Base-by-base conservation (phyloP, 35 echinoderm and acorn worm species). In the Apostichopus californicus region DNA sequence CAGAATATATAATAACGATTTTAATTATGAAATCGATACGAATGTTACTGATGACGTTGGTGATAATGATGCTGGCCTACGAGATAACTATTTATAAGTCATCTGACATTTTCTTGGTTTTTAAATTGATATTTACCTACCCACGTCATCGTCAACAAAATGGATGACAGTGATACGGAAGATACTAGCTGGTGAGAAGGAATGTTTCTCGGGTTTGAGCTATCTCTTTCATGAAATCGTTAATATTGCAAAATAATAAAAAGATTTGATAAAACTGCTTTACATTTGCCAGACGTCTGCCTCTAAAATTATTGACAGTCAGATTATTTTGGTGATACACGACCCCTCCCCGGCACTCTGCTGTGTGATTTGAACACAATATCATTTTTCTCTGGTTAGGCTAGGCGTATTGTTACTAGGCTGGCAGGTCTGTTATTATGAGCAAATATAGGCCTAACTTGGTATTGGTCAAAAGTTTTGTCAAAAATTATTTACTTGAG, bases 151-250 rank as follows among this genome's bases (percentile, higher is more conserved):
- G 52, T 59, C 81, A 81, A 88, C 79, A 97, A 97, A 87, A 97
- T 97, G 96, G 96, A 92, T 77, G 96, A 94, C 87, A 90, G 79
- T 73, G 96, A 91, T 25, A 71, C 78, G 53, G 96, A 97, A 90
- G 96, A 97, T 57, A 94, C 91, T 83, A 97, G 96, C 78, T 97
- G 96, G 96, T 97, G 88, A 94, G 96, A 77, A n/a, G 83, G 72
- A 93, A 90, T 68, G 64, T 65, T 23, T n/a, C 13, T 57, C 78
- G n/a, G 6, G 18, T 21, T 17, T n/a, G 8, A n/a, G 5, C 24
- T 77, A 6, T 1, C 5, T 10, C 18, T 9, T 5, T 11, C 1
- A 55, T 9, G 1, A 6, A 57, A 26, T 55, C 8, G 55, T 6
- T 18, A 18, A 58, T 59, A 11, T 18, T 46, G 57, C 22, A 15